Evolutionary conservation across 2,797 vertebrate species (phyloP), one percentile per base, ranked within the genome.

Genomic region (Pteropus rufus): DNA sequence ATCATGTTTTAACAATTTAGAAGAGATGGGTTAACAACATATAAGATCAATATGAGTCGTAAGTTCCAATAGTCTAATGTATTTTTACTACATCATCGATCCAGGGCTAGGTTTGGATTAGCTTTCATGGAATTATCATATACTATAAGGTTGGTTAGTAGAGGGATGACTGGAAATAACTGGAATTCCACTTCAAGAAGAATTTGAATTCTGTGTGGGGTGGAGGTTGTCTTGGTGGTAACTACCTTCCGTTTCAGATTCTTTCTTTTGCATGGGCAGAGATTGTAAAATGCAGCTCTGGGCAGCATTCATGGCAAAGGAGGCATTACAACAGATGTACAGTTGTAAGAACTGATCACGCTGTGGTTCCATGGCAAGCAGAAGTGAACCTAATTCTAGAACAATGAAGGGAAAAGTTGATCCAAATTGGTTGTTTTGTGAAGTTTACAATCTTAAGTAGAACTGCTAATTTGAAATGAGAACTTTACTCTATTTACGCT

Each of bases 141-240:
- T 14, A 21, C 18, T 72, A 1, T 5, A 64, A 31, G n/a, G 52
- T n/a, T 46, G 52, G 24, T 34, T 41, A 23, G 9, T 60, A 0
- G 56, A 69, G 11, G 41, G 34, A 21, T 58, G 44, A 58, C 23
- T 62, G 36, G n/a, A 69, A 92, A 49, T 34, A 80, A 49, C 15
- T 80, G 75, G 67, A 83, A 70, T 65, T 92, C 49, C 46, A 12
- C 77, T 85, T 88, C 12, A n/a, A 72, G 80, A 89, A 94, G 34
- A 81, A 62, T 46, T 44, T 76, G 49, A 73, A 41, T 34, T 69
- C 24, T 19, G 14, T 58, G 19, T 65, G 62, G 26, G 21, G 29
- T 10, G 41, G 1, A 4, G 18, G 44, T 36, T 15, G 34, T 75
- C 9, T 52, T 29, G 58, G 9, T 14, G 5, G 24, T 60, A 46